Evolutionary conservation across 1,140 invertebrate species (phyloP), one percentile per base, ranked within the genome.

Genomic region (Drosophila azteca): DNA sequence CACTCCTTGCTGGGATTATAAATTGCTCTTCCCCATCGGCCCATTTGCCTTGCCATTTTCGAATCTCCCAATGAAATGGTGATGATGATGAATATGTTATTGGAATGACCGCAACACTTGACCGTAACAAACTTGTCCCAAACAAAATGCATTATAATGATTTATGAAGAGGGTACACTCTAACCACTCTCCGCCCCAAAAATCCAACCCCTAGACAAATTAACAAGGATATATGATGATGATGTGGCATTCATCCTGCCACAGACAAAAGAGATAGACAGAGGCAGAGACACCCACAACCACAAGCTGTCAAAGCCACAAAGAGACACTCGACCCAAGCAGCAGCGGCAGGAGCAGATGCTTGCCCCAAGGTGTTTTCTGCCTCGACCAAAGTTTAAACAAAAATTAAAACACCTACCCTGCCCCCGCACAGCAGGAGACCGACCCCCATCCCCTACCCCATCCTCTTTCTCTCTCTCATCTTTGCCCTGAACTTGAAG

Each of bases 181-280:
- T 31, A 11, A 35, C 26, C 24, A 39, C 20, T 22, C 29, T 22
- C 59, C 35, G 24, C 31, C 35, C 35, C 51, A 57, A 75, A 63
- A 71, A 61, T 67, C 50, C 79, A 70, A 68, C 77, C 82, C 78
- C 65, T 70, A 55, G 68, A 69, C 69, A 85, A 81, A 80, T 85
- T 85, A 85, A 85, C 81, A 81, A 85, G 81, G 81, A 85, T 85
- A 78, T 87, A 85, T 85, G 77, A 85, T 85, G 78, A 84, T 77
- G 67, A 85, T 82, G 65, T 74, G 81, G 81, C 78, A 44, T 41
- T 17, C 45, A 49, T 39, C 13, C 49, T 39, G 35, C 35, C 35
- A 39, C 35, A 39, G 11, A 39, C 11, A 39, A 39, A 39, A 39
- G 35, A 39, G 35, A 44, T 24, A 52, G 44, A 46, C 15, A 44